Evolutionary conservation across 2,797 vertebrate species (phyloP), one percentile per base, ranked within the genome.

Genomic region (Tinamus major): DNA sequence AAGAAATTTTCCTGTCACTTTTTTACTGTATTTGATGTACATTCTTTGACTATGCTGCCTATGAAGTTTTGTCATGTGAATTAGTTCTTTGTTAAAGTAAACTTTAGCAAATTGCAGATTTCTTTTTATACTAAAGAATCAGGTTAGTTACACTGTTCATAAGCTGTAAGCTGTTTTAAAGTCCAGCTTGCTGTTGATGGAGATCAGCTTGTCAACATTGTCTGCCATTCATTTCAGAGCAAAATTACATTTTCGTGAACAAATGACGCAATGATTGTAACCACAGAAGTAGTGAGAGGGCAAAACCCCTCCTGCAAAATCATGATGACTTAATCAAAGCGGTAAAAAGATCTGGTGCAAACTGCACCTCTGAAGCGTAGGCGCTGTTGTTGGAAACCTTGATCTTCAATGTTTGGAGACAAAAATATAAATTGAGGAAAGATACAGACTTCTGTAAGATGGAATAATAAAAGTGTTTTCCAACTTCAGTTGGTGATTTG

Each of bases 211-310:
- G 41, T 89, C 67, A 62, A 13, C 39, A 4, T 44, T 63, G 62
- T 87, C 70, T 86, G 74, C 56, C 56, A 15, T 89, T 91, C 80
- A 46, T 89, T 94, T 91, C 70, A 62, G 79, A 90, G 49, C 68
- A 85, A 58, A 91, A 86, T 76, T 63, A 77, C 41, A 37, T 92
- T 94, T 91, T 79, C 85, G 72, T 85, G 48, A 93, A 39, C 80
- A 93, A 86, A 84, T 76, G 96, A 95, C 96, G 68, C 58, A 85
- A 87, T 83, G 94, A 97, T 94, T 95, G 94, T 96, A 96, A 90
- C 93, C 78, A 76, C 85, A 88, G 95, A 91, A 53, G 46, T 44
- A 65, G 63, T 48, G 35, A 93, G 87, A 86, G 85, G 35, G 82
- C 33, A 42, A 49, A 94, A 51, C 31, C 7, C 53, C 53, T 55